A percentile compares a stretch with the other conserved stretches of the same genome.
Conservation (phyloP, 2,888 invertebrate genomes). For the Tortrix viridana region DNA sequence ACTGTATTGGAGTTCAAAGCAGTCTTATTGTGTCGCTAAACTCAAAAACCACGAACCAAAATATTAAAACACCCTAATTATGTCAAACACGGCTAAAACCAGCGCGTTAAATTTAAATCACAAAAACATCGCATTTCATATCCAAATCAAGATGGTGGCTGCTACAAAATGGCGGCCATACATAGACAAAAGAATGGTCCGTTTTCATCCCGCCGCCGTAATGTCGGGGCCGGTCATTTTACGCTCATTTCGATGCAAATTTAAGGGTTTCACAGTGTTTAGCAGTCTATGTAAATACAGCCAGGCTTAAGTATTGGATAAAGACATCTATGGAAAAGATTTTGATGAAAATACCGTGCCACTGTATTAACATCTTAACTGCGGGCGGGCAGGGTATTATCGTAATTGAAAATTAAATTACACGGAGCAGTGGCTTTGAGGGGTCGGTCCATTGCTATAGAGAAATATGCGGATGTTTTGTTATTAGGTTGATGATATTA, state of each 20-base stretch:
- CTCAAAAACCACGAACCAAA: background rate
- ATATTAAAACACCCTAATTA: conserved; percentile 9
- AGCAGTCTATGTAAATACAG: conserved; percentile 74
- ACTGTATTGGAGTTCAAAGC: too few relatives aligned
- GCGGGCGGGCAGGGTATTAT: conserved; percentile 14
- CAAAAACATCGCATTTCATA: conserved; percentile 43
- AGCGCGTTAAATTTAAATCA: conserved; percentile 32
- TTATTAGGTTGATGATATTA: background rate
- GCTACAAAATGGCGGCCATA: conserved; percentile 57
- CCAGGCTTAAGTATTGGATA: conserved; percentile 45
- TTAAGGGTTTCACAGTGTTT: conserved; percentile 74
- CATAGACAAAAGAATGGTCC: conserved; percentile 75
- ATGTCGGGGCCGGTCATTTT: conserved; percentile 77
- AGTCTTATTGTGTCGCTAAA: too few relatives aligned
- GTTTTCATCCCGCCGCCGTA: conserved; percentile 64
- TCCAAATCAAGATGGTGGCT: conserved; percentile 63
- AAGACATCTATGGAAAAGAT: conserved; percentile 58
- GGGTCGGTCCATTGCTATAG: conserved; percentile 4
- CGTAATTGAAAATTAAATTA: conserved; percentile 35
- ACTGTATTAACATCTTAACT: conserved; percentile 34
- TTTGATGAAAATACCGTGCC: conserved; percentile 70
- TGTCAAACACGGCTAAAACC: conserved; percentile 6
- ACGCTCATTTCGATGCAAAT: conserved; percentile 80
- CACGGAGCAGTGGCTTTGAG: conserved; percentile 5
- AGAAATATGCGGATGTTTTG: background rate